phyloP scores from a whole-genome alignment of 2,113 vertebrate species.

The Callionymus lyra region DNA sequence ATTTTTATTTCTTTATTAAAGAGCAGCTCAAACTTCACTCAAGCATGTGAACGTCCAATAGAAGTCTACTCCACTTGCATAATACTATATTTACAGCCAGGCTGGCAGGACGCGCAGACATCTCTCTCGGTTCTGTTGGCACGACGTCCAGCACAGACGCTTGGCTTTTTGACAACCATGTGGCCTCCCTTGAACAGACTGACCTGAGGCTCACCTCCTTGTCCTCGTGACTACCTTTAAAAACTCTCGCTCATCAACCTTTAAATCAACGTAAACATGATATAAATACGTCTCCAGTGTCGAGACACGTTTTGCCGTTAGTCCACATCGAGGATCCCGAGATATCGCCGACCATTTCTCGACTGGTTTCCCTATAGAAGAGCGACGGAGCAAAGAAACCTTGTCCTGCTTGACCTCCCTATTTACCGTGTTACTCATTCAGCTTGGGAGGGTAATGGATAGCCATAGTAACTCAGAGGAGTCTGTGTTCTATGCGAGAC shows the following conservation, averaged over 20 bases:
- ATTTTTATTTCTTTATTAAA: too few relatives aligned
- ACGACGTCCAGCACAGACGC: constrained; percentile 40
- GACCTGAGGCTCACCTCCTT: constrained; percentile 15
- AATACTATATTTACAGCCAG: constrained; percentile 57
- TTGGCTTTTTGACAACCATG: constrained; percentile 37
- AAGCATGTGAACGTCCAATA: too few relatives aligned
- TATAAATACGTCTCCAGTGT: background rate
- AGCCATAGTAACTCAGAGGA: constrained; percentile 40
- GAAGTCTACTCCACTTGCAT: constrained; percentile 51
- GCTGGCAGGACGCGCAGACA: constrained; percentile 46
- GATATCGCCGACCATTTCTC: constrained; percentile 33
- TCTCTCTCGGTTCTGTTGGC: constrained; percentile 47
- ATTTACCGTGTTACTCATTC: constrained; percentile 43
- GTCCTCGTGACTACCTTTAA: constrained; percentile 20
- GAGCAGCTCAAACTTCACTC: too few relatives aligned
- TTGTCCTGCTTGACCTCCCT: constrained; percentile 45
- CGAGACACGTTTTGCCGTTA: constrained; percentile 28
- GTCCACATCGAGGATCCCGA: constrained; percentile 26
- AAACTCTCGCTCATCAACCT: constrained; percentile 3
- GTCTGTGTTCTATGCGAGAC: constrained; percentile 45
- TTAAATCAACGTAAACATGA: too few relatives aligned
- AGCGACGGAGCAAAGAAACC: constrained; percentile 39
- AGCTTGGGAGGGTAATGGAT: constrained; percentile 57
- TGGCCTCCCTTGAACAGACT: constrained; percentile 36
- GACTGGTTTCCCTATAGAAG: constrained; percentile 18